Percentiles rank a stretch among this genome's conserved stretches.
Evolutionary conservation across 2,888 invertebrate genomes (phyloP).

Genomic region (Kryphioiulus occultus): DNA sequence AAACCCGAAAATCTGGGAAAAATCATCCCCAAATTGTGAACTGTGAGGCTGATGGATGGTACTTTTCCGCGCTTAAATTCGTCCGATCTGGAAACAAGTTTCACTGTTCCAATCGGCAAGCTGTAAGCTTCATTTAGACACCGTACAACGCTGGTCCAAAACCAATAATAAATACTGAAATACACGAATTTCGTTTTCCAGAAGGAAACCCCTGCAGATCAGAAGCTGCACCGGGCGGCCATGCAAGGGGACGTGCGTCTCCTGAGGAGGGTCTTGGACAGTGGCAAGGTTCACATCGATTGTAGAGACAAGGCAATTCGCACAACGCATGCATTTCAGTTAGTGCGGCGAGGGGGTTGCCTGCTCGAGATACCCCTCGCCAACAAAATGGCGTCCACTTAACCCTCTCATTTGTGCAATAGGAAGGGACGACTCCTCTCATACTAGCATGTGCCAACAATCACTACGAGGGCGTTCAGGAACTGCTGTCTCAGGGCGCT

Average conservation of each 20-base stretch:
- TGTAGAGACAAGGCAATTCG: slow-evolving; percentile 83
- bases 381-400: not conserved
- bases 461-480: slow-evolving; percentile 83
- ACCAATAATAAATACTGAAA: too few relatives aligned
- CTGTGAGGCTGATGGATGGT: too few relatives aligned
- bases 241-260: slow-evolving; percentile 81
- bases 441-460: slow-evolving; percentile 92
- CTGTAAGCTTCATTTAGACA: too few relatives aligned
- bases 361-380: not conserved
- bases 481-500: slow-evolving; percentile 88
- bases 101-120: too few relatives aligned
- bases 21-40: too few relatives aligned
- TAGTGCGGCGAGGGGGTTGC: not conserved
- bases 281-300: slow-evolving; percentile 93
- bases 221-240: slow-evolving; percentile 90
- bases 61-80: too few relatives aligned
- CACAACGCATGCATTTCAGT: not conserved
- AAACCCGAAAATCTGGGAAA: too few relatives aligned
- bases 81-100: too few relatives aligned
- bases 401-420: slow-evolving; percentile 57
- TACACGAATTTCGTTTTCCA: slow-evolving; percentile 54
- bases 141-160: too few relatives aligned
- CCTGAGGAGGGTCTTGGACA: slow-evolving; percentile 81
- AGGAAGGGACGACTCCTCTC: slow-evolving; percentile 94
- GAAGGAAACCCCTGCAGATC: slow-evolving; percentile 93